phyloP scores from a whole-genome alignment of 92 coral and sea anemone genomes.

The Palythoa grandis region DNA sequence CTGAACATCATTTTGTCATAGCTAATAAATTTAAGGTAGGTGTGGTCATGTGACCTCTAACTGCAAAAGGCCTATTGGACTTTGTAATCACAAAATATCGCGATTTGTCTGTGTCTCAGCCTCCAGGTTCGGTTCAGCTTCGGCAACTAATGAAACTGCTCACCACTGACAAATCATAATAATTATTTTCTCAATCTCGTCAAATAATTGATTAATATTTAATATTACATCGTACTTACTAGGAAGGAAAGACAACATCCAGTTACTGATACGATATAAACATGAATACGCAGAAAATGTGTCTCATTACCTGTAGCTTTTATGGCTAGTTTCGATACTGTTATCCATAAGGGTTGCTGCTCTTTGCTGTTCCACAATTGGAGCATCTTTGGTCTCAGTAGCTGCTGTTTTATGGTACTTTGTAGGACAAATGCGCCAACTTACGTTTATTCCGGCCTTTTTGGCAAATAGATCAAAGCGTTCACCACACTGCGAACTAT shows the following conservation, averaged over 20 bases:
- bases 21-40: too few species aligned
- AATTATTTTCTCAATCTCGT: not conserved
- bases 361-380: constrained; percentile 17
- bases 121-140: too few species aligned
- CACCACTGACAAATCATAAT: too few species aligned
- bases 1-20: too few species aligned
- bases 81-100: too few species aligned
- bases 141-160: not conserved
- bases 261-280: not conserved
- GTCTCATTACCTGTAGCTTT: constrained; percentile 9
- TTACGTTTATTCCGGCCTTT: constrained; percentile 23
- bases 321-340: constrained; percentile 5
- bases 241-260: not conserved
- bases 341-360: not conserved
- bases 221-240: not conserved
- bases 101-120: too few species aligned
- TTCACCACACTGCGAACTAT: constrained; percentile 15
- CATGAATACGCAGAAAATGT: not conserved
- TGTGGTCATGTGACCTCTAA: too few species aligned
- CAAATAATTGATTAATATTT: not conserved
- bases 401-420: constrained; percentile 14
- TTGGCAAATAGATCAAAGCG: constrained; percentile 8
- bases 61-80: too few species aligned
- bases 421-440: constrained; percentile 18
- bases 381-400: not conserved